Evolutionary conservation across 2,888 invertebrate genomes (phyloP), one percentile per base, ranked within the genome.

Genomic region (Drosophila birchii): DNA sequence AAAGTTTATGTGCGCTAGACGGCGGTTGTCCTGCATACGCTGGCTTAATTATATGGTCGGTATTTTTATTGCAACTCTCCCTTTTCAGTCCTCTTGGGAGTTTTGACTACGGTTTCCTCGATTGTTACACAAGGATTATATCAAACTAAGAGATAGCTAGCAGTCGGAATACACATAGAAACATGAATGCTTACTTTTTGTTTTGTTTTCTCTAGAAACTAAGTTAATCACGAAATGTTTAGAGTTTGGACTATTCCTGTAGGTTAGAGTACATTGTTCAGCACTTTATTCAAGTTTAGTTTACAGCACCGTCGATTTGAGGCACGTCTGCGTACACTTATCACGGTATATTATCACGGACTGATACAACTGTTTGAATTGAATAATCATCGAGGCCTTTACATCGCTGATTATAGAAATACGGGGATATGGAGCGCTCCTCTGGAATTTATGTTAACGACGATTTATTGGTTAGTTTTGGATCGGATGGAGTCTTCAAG

Each of bases 1-100:
- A 74, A 86, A 81, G 78, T 83, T 83, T 83, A 83, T 86, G 85
- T 69, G 63, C 83, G 79, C 82, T 81, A 79, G 83, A 84, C 85
- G 67, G 51, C 59, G 76, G 62, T 74, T 18, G 38, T 44, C 57
- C 59, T 69, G 64, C 80, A 70, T 72, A 66, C 77, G 54, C 78
- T 58, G 69, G 68, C 58, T 64, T 81, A 84, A 86, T 83, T 86
- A 86, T 86, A 84, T 79, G 74, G 58, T 51, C 57, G 55, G 74
- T 76, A 62, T 53, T 59, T 63, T 72, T 78, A 84, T 80, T 79
- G 81, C 71, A 74, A 64, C 84, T 73, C 78, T 54, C 49, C 49
- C 23, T 57, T 18, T 2, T 47, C 20, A 20, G 51, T 16, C 1
- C 34, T 1, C 20, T 9, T 6, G 41, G 32, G 41, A 41, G 32